phyloP scores from a whole-genome alignment of 2,797 vertebrate species.

The Vipera ursinii region DNA sequence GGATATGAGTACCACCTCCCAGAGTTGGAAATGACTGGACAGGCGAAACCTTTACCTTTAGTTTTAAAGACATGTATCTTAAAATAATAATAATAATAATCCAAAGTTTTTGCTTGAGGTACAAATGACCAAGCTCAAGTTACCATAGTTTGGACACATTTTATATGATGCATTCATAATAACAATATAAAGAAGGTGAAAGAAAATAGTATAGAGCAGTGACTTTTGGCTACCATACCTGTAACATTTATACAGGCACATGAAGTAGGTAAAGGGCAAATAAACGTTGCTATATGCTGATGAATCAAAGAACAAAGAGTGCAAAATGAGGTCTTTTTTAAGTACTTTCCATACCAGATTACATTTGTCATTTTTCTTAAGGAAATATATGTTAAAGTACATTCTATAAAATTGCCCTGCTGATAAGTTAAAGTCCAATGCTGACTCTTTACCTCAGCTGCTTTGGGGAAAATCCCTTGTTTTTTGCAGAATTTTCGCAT shows the following conservation, averaged over 20 bases:
- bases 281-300: neutral
- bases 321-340: slow-evolving; percentile 12
- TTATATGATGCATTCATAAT: neutral
- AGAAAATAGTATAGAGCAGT: neutral
- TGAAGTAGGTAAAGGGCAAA: neutral
- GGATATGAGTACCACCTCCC: neutral
- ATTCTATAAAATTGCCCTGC: neutral
- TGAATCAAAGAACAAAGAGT: slow-evolving; percentile 2
- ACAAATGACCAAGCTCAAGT: neutral
- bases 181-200: neutral
- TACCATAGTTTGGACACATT: neutral
- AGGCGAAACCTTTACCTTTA: neutral
- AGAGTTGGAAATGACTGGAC: neutral
- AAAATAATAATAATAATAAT: neutral
- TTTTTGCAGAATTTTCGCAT: neutral
- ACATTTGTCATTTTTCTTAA: neutral
- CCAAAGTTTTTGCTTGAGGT: neutral
- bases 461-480: neutral
- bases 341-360: neutral
- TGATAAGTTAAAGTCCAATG: neutral
- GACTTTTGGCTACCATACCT: neutral
- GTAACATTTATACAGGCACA: neutral
- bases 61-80: neutral
- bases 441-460: neutral
- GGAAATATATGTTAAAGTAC: neutral